Evolutionary conservation across 2,888 invertebrate genomes (phyloP).

Genomic region (Campaea margaritaria): DNA sequence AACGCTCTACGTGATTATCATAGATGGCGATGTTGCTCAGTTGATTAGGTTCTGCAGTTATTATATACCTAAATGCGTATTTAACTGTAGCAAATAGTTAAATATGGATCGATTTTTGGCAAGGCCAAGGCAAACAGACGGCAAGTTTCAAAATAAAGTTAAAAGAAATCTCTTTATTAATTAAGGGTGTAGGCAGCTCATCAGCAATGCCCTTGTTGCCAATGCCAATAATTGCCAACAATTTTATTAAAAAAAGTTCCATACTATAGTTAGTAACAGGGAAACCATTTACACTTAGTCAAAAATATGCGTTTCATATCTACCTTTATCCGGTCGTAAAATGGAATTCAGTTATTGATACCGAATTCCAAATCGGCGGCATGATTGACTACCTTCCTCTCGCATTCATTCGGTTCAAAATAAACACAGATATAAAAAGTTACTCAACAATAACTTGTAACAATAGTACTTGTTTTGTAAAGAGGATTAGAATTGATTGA

Average conservation of each 20-base stretch:
- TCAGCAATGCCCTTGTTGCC: no score
- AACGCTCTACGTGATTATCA: constrained; percentile 17
- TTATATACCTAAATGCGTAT: no score
- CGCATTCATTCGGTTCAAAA: constrained; percentile 14
- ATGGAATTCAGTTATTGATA: background rate
- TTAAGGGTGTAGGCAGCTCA: no score
- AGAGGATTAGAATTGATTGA: constrained; percentile 24
- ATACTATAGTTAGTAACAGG: no score
- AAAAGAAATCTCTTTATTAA: no score
- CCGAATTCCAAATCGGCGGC: background rate
- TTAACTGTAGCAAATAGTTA: no score
- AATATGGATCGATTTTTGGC: no score
- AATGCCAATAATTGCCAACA: no score
- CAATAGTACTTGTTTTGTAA: constrained; percentile 21
- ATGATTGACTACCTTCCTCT: constrained; percentile 10
- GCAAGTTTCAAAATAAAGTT: no score
- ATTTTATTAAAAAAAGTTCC: no score
- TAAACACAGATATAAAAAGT: constrained; percentile 13
- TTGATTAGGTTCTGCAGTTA: background rate
- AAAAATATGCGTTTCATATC: no score
- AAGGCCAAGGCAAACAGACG: no score
- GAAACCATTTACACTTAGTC: background rate
- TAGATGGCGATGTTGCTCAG: constrained; percentile 1
- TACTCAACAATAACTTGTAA: constrained; percentile 17
- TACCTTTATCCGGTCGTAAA: background rate